Percentiles rank a stretch among this genome's conserved stretches.
Conservation (phyloP, 1,140 invertebrate genomes). For the Cotesia glomerata region DNA sequence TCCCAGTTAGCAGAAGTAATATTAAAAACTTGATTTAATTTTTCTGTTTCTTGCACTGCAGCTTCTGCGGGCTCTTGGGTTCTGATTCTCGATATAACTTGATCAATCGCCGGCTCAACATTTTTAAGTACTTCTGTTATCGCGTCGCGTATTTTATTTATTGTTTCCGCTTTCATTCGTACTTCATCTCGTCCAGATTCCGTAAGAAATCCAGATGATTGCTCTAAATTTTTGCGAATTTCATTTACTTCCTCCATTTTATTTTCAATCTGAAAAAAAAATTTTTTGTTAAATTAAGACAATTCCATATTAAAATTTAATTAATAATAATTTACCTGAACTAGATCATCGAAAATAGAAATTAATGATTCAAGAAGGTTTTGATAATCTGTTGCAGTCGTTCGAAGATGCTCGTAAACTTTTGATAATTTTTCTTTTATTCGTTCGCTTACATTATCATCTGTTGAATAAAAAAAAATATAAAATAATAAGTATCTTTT, state of each 20-base stretch:
- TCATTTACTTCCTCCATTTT: conserved; percentile 41
- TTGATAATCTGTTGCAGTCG: conserved; percentile 76
- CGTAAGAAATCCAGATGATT: conserved; percentile 26
- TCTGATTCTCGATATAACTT: conserved; percentile 69
- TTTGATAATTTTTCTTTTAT: conserved; percentile 70
- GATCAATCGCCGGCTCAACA: conserved; percentile 69
- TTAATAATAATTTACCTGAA: conserved; percentile 64
- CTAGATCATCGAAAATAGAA: conserved; percentile 72
- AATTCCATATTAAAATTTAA: background rate
- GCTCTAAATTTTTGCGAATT: conserved; percentile 22
- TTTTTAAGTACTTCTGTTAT: conserved; percentile 69
- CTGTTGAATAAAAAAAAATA: conserved; percentile 28
- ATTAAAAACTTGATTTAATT: conserved; percentile 70
- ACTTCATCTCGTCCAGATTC: conserved; percentile 38
- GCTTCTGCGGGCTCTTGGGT: conserved; percentile 74
- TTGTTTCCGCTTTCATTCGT: conserved; percentile 61
- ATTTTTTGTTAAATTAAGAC: conserved; percentile 10
- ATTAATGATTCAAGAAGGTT: conserved; percentile 75
- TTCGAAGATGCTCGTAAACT: conserved; percentile 71
- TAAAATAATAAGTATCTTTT: too few species aligned
- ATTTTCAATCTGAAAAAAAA: conserved; percentile 45
- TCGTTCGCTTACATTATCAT: conserved; percentile 57
- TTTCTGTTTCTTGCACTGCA: conserved; percentile 73
- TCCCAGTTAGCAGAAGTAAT: conserved; percentile 66
- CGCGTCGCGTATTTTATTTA: conserved; percentile 67